Evolutionary conservation across 1,140 invertebrate species (phyloP).

Genomic region (Gryllus bimaculatus): DNA sequence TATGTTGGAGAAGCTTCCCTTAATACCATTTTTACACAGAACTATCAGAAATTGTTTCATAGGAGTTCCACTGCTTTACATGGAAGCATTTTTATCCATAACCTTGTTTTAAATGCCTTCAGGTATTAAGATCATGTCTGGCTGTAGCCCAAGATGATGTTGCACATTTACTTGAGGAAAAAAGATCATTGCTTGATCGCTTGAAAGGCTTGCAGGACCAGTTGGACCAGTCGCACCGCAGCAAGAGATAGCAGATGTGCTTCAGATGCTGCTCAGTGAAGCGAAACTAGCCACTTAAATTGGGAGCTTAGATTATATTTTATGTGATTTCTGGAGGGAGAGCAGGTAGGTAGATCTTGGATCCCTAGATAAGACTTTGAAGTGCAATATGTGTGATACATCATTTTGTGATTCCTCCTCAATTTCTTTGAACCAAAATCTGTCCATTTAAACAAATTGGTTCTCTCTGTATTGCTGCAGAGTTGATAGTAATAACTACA

Average conservation of each 20-base stretch:
- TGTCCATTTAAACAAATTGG: background rate
- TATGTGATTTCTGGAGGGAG: background rate
- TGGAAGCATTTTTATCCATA: too few relatives aligned
- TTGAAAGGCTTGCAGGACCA: conserved; percentile 51
- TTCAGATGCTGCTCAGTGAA: conserved; percentile 44
- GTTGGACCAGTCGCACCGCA: conserved; percentile 32
- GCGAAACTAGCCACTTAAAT: background rate
- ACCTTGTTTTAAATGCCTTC: background rate
- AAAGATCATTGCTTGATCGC: conserved; percentile 58
- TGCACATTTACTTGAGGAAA: conserved; percentile 56
- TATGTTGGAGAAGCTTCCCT: too few relatives aligned
- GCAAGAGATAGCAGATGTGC: conserved; percentile 57
- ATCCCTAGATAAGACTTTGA: background rate
- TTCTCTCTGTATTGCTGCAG: background rate
- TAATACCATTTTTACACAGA: too few relatives aligned
- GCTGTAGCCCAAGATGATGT: conserved; percentile 62
- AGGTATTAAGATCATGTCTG: conserved; percentile 44
- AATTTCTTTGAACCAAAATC: background rate
- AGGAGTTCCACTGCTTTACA: too few relatives aligned
- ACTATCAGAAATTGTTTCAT: too few relatives aligned
- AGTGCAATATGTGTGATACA: background rate
- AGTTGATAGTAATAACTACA: background rate
- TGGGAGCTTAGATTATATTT: background rate
- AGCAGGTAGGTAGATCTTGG: background rate
- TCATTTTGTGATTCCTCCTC: background rate